These are phyloP conservation scores for Eudemis profundana DNA, from an alignment of 2,888 invertebrate genomes.

Conservation along the genomic window DNA sequence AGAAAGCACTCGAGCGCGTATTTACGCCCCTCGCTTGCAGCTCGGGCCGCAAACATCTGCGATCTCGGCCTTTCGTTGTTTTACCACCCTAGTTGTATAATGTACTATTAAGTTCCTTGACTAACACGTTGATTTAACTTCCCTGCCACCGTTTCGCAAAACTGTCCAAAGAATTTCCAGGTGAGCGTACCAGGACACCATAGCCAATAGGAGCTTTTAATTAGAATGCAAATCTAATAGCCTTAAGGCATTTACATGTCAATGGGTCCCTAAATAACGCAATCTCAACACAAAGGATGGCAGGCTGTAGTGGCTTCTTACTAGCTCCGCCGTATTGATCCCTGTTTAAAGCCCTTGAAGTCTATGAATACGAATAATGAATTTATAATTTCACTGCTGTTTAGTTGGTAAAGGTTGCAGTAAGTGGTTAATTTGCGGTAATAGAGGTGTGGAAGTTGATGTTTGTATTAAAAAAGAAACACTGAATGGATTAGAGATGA, in stretches of 20 bases:
- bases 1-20: no score
- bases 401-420: background rate
- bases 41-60: no score
- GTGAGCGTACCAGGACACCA: constrained; percentile 32
- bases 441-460: no score
- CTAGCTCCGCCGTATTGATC: constrained; percentile 65
- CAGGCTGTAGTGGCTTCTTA: constrained; percentile 57
- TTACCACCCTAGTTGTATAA: no score
- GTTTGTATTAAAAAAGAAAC: background rate
- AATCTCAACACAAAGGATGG: constrained; percentile 75
- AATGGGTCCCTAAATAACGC: constrained; percentile 80
- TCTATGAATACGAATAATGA: constrained; percentile 65
- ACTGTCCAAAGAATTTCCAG: constrained; percentile 33
- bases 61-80: no score
- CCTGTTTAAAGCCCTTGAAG: constrained; percentile 61
- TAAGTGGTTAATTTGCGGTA: background rate
- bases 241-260: constrained; percentile 82
- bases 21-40: no score
- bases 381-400: constrained; percentile 21
- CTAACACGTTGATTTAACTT: background rate
- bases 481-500: background rate
- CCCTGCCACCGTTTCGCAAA: background rate
- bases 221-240: constrained; percentile 85
- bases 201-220: constrained; percentile 73
- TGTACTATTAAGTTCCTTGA: no score